Percentiles rank a stretch among this genome's conserved stretches.
Evolutionary conservation across 1,140 invertebrate species (phyloP).

Genomic region (Capitella teleta): DNA sequence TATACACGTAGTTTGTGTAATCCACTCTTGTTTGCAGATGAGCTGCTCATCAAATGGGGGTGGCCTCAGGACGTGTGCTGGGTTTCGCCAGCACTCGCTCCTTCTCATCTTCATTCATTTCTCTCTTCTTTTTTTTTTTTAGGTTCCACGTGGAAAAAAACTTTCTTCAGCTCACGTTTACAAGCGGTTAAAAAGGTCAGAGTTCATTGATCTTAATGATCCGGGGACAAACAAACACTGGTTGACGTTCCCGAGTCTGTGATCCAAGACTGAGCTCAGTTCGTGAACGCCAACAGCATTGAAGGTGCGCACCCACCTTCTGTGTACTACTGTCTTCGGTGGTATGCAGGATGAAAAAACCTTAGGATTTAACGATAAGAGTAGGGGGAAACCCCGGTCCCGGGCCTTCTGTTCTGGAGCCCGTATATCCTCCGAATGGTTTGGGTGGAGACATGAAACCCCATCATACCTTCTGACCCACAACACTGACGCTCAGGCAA

Average conservation of each 20-base stretch:
- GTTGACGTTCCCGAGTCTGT: slow-evolving; percentile 86
- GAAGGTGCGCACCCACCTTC: slow-evolving; percentile 29
- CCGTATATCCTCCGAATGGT: too few relatives aligned
- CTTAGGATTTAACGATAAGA: too few relatives aligned
- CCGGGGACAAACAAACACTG: slow-evolving; percentile 85
- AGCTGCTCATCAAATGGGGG: slow-evolving; percentile 94
- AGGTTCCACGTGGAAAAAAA: slow-evolving; percentile 81
- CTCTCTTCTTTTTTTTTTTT: neutral
- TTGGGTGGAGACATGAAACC: too few relatives aligned
- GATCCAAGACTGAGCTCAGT: slow-evolving; percentile 90
- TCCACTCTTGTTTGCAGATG: too few relatives aligned
- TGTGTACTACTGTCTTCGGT: too few relatives aligned
- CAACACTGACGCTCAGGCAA: slow-evolving; percentile 52
- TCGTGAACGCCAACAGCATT: slow-evolving; percentile 89
- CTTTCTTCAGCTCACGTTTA: slow-evolving; percentile 96
- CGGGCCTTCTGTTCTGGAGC: too few relatives aligned
- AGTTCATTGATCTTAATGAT: neutral
- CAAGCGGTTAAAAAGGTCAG: slow-evolving; percentile 68
- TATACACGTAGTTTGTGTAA: too few relatives aligned
- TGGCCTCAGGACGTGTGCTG: slow-evolving; percentile 99
- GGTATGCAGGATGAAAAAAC: too few relatives aligned
- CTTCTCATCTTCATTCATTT: neutral
- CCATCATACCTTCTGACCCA: too few relatives aligned
- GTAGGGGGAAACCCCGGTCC: too few relatives aligned
- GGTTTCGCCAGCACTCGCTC: neutral